Evolutionary conservation across 2,797 vertebrate genomes (phyloP), one percentile per base, ranked within the genome.

Genomic region (Diglossa cyanea): DNA sequence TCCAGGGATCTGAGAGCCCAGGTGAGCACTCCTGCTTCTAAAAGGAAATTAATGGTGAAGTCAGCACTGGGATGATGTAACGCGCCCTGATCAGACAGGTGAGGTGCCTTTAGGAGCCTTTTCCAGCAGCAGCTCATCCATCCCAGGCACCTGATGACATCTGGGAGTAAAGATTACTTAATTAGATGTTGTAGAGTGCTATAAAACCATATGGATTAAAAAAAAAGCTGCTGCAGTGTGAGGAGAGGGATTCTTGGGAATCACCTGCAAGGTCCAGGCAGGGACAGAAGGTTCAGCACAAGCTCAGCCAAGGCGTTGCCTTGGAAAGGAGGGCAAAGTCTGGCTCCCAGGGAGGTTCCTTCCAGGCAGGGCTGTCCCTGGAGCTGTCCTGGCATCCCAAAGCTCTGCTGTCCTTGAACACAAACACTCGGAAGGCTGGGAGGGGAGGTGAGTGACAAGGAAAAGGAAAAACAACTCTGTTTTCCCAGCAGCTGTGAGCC

Each of bases 401-500:
- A 65, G 45, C 28, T 39, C 77, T 13, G 55, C 60, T 79, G 74
- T 44, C 86, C 90, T 90, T 50, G 80, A 45, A 50, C 58, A 60
- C 55, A 58, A 77, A 28, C 55, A 39, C 79, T 74, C 0, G 0
- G 74, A 73, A 73, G n/a, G 26, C 53, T 6, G 2, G 51, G 67
- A 93, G 24, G 48, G 68, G 61, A 35, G 47, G 31, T 1, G 12
- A 37, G 13, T 30, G 60, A 63, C 50, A 51, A 88, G 61, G 48
- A 80, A 95, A 82, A 76, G 75, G 75, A 82, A 90, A 91, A 93
- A 33, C 65, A 83, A n/a, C 39, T 39, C 40, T 72, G 8, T 57
- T 91, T 93, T 86, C 68, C 54, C 55, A 83, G 75, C 23, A 71
- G n/a, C 0, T 0, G 1, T 5, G 30, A 80, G 30, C 4, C 37